Conservation (phyloP, 2,888 invertebrate genomes). For the Hypselothyrea guttata region DNA sequence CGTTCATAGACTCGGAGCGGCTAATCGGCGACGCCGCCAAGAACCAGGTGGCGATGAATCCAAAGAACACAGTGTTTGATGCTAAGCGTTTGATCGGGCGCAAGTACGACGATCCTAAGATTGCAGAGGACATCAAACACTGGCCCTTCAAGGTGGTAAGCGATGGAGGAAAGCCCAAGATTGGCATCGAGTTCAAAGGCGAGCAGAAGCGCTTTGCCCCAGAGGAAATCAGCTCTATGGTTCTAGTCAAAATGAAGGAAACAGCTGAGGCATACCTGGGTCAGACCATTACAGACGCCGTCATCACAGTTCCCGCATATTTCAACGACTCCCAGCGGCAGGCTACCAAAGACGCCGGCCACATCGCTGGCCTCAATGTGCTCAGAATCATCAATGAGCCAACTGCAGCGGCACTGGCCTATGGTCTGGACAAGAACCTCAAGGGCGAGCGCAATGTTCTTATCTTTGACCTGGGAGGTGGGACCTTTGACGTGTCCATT, state of each 20-base stretch:
- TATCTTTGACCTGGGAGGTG: constrained; percentile 85
- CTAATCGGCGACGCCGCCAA: too few species aligned
- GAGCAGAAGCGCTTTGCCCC: constrained; percentile 93
- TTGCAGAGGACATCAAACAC: constrained; percentile 96
- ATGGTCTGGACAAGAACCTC: constrained; percentile 93
- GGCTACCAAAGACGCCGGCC: constrained; percentile 96
- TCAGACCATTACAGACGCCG: constrained; percentile 87
- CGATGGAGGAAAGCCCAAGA: constrained; percentile 91
- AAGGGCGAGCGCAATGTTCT: constrained; percentile 91
- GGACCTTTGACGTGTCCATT: constrained; percentile 94
- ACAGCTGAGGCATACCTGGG: constrained; percentile 94
- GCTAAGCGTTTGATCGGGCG: constrained; percentile 97
- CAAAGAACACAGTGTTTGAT: constrained; percentile 95
- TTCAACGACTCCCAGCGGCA: constrained; percentile 83
- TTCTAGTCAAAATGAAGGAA: constrained; percentile 95
- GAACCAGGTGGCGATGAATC: constrained; percentile 86
- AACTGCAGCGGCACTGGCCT: constrained; percentile 95
- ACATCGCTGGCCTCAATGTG: constrained; percentile 94
- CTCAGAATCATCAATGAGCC: constrained; percentile 96
- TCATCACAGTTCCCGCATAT: constrained; percentile 85
- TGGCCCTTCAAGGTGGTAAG: constrained; percentile 95
- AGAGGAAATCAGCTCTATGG: constrained; percentile 94
- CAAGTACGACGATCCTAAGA: constrained; percentile 92
- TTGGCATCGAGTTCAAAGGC: constrained; percentile 90
- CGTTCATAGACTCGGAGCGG: too few species aligned